Conservation (phyloP, 2,113 vertebrate genomes). For the Dolichotis patagonum region DNA sequence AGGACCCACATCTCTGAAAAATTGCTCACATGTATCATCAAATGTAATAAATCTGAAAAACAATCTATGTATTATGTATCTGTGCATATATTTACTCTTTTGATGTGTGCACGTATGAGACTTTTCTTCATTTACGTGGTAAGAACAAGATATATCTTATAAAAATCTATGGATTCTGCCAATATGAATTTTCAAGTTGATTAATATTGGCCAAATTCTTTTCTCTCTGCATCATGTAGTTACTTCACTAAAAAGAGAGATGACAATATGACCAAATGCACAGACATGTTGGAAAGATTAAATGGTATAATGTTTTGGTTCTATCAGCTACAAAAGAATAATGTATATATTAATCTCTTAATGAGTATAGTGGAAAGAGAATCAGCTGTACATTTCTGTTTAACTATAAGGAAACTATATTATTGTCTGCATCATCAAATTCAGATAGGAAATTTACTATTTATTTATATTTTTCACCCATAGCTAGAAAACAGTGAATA, state of each 20-base stretch:
- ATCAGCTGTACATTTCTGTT: background rate
- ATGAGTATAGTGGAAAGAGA: conserved; percentile 33
- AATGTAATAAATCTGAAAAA: background rate
- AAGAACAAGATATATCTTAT: background rate
- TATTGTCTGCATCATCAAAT: conserved; percentile 33
- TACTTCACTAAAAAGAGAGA: background rate
- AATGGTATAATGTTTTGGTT: background rate
- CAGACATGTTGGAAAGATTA: background rate
- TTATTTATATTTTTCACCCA: background rate
- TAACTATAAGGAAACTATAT: conserved; percentile 14
- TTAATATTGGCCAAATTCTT: background rate
- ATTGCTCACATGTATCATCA: background rate
- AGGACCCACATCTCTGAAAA: background rate
- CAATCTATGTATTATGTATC: background rate
- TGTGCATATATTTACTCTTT: background rate
- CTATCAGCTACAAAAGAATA: background rate
- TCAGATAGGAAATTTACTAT: background rate
- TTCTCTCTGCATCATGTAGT: background rate
- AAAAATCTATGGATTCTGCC: background rate
- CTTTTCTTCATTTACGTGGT: background rate
- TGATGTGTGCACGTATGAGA: background rate
- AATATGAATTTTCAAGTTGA: background rate
- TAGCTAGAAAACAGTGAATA: background rate
- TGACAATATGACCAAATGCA: background rate
- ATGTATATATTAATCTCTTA: background rate